Conservation (phyloP, 2,113 vertebrate genomes). For the Strix uralensis region DNA sequence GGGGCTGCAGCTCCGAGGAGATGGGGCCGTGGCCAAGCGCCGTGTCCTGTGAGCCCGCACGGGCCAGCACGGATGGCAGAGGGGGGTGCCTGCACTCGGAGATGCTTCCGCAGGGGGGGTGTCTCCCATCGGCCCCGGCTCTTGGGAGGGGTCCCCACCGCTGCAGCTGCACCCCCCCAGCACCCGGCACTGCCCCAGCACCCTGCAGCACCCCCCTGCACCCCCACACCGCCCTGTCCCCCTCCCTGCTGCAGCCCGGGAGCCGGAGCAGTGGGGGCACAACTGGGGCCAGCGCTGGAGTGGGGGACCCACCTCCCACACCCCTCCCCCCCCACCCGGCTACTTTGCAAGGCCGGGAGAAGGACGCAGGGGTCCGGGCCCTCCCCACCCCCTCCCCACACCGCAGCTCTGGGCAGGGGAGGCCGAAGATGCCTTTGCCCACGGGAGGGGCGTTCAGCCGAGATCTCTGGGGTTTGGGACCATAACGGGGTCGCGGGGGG, state of each 20-base stretch:
- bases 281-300: accelerated
- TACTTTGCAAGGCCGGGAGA: accelerated
- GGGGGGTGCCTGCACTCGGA: too few relatives aligned
- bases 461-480: not conserved
- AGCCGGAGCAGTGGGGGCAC: not conserved
- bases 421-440: not conserved
- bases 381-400: accelerated
- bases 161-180: not conserved
- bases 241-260: accelerated
- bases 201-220: too few relatives aligned
- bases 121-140: accelerated
- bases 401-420: not conserved
- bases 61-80: accelerated
- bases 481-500: accelerated
- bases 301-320: accelerated
- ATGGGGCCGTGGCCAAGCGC: not conserved
- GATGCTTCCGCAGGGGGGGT: accelerated
- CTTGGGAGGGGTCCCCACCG: not conserved
- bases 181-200: not conserved
- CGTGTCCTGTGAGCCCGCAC: accelerated
- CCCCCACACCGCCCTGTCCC: accelerated
- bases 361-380: accelerated
- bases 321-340: accelerated
- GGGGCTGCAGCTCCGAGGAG: not conserved
- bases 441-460: not conserved